A percentile compares a stretch with the other conserved stretches of the same genome.
Evolutionary conservation across 2,797 vertebrate species (phyloP).

Genomic region (Falco novaeseelandiae): DNA sequence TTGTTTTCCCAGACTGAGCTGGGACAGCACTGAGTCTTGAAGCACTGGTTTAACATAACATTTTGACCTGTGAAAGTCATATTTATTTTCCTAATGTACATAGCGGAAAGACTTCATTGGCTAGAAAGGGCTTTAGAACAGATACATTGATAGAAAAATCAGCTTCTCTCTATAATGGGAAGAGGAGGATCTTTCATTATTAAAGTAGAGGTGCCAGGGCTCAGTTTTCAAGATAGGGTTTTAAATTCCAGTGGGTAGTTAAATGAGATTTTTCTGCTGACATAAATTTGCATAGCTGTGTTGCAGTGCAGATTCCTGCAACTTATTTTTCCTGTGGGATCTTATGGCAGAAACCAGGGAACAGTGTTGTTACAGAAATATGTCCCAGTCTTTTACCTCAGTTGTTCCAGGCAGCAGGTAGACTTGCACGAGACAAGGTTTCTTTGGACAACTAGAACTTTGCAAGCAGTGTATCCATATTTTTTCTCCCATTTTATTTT

Average conservation of each 20-base stretch:
- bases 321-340: background rate
- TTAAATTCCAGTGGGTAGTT: constrained; percentile 25
- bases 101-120: background rate
- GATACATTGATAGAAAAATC: background rate
- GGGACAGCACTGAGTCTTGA: background rate
- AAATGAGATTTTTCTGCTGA: constrained; percentile 50
- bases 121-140: background rate
- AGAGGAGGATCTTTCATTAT: background rate
- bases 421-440: background rate
- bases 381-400: background rate
- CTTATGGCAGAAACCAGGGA: background rate
- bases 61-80: background rate
- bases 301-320: background rate
- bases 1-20: background rate
- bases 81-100: background rate
- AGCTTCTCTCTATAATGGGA: background rate
- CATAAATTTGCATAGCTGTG: constrained; percentile 32
- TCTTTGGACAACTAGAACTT: background rate
- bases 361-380: background rate
- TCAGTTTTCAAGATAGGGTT: background rate
- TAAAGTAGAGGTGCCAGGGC: background rate
- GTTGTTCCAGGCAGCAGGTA: background rate
- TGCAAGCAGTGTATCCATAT: background rate
- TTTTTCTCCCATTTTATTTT: background rate
- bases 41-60: background rate